phyloP scores from a whole-genome alignment of 2,113 vertebrate species.

The Murina feae region DNA sequence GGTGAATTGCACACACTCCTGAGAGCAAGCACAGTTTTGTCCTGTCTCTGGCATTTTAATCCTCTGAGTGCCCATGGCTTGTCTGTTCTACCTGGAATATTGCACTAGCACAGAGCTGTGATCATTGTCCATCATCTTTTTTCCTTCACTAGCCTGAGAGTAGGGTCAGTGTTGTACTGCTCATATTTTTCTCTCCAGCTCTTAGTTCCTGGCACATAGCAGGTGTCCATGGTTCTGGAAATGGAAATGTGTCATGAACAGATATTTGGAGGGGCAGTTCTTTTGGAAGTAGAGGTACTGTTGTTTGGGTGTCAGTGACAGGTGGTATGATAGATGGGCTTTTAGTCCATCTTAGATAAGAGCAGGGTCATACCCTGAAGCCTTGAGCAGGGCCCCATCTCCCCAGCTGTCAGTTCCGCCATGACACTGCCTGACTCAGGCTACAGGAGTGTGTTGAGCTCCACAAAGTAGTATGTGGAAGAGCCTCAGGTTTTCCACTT shows the following conservation, averaged over 20 bases:
- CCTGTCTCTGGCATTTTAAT: not conserved
- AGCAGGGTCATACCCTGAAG: not conserved
- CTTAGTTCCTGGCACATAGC: not conserved
- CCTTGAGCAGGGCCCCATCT: not conserved
- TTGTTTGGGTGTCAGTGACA: not conserved
- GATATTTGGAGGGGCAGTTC: not conserved
- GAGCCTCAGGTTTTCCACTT: not conserved
- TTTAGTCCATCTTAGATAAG: not conserved
- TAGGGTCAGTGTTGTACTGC: not conserved
- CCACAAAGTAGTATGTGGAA: not conserved
- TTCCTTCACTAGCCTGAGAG: not conserved
- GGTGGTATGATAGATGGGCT: not conserved
- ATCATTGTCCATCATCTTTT: not conserved
- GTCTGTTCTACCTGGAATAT: not conserved
- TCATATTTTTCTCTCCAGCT: not conserved
- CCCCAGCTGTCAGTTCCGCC: not conserved
- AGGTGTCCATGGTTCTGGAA: not conserved
- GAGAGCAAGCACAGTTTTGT: not conserved
- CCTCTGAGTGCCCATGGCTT: not conserved
- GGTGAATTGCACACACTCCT: fast-evolving
- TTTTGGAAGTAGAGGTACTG: not conserved
- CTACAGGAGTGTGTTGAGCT: not conserved
- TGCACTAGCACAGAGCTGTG: not conserved
- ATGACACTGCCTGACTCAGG: not conserved
- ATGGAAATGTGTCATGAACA: not conserved